These are phyloP conservation scores for Meandrina meandrites DNA, from an alignment of 92 coral and sea anemone species.

Conservation along the genomic window DNA sequence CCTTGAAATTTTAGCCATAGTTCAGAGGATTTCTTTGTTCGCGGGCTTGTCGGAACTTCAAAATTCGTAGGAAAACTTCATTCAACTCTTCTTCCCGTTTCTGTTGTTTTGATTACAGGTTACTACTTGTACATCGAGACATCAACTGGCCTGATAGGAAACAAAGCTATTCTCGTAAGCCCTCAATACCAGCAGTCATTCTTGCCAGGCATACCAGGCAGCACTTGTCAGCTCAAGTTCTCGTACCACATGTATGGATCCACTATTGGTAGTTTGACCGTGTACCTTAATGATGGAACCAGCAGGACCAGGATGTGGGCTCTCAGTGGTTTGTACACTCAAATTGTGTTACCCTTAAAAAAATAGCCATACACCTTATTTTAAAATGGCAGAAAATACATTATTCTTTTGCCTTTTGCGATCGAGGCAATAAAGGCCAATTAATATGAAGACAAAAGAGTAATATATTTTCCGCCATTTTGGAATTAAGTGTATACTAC, in stretches of 20 bases:
- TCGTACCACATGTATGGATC: conserved; percentile 88
- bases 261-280: conserved; percentile 65
- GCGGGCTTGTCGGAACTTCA: too few relatives aligned
- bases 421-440: too few relatives aligned
- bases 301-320: conserved; percentile 77
- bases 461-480: too few relatives aligned
- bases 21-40: too few relatives aligned
- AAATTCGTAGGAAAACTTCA: too few relatives aligned
- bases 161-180: conserved; percentile 81
- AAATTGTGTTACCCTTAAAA: neutral
- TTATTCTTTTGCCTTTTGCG: too few relatives aligned
- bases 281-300: conserved; percentile 70
- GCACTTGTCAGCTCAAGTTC: conserved; percentile 68
- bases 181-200: conserved; percentile 81
- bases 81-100: neutral
- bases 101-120: conserved; percentile 50
- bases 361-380: too few relatives aligned
- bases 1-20: too few relatives aligned
- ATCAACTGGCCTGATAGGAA: conserved; percentile 83
- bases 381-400: too few relatives aligned
- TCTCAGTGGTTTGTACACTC: conserved; percentile 61
- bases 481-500: too few relatives aligned
- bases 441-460: too few relatives aligned
- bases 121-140: conserved; percentile 89
- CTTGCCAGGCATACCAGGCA: neutral